Evolutionary conservation across 2,888 invertebrate genomes (phyloP), one percentile per base, ranked within the genome.

Genomic region (Drosophila koepferae): DNA sequence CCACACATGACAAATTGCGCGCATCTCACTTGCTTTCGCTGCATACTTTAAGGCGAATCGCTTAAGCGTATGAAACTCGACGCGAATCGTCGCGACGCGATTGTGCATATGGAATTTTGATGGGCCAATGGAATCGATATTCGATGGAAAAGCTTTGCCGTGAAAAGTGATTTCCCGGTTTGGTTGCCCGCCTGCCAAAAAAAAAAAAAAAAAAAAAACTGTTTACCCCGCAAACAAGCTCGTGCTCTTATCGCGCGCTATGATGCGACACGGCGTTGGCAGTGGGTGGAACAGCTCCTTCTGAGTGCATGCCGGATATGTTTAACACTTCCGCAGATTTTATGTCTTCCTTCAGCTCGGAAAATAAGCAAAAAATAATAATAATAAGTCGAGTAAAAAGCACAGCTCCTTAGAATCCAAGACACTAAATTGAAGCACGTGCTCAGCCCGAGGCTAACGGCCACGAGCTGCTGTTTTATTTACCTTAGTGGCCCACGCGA

Each of bases 271-370:
- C 23, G 38, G 44, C 23, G 38, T 20, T 36, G 20, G 64, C 18
- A 23, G 51, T 46, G 48, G 49, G 20, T 40, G n/a, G 20, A 51
- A 60, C 49, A 28, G 55, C 54, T 74, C 59, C 43, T 65, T 61
- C 43, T 65, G 46, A 62, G 61, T 79, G 82, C 79, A 82, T 76
- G 83, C 74, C 83, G 79, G 73, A 73, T 86, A 86, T 88, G 79
- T 74, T 82, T 76, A 88, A 81, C 86, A 86, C 72, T 86, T 86
- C 90, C 86, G 86, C 79, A 69, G 56, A 75, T 88, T 82, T 88
- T 86, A 86, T 86, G 90, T 81, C 90, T 86, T 86, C 90, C 86
- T 88, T 56, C 41, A 28, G 41, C 10, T 34, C 53, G 36, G 8
- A 54, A 53, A 68, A 77, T 75, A 81, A 80, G 69, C 75, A 66